Percentiles rank a stretch among this genome's conserved stretches.
Conservation (phyloP, 2,888 invertebrate species). For the Cerastis leucographa region DNA sequence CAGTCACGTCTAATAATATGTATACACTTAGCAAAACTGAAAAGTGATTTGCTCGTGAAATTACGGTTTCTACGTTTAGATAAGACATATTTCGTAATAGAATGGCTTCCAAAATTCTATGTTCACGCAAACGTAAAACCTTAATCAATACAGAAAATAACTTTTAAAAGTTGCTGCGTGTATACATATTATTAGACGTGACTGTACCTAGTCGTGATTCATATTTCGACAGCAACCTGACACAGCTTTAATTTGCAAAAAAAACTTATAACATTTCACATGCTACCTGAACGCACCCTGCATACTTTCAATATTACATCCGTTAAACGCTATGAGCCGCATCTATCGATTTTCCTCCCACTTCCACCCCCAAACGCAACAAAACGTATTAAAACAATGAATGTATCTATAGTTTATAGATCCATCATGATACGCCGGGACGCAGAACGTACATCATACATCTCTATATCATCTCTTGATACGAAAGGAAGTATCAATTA, state of each 20-base stretch:
- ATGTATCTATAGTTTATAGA: not conserved
- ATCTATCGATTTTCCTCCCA: not conserved
- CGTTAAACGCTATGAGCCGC: not conserved
- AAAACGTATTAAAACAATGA: not conserved
- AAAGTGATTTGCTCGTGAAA: too few relatives aligned
- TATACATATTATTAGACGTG: too few relatives aligned
- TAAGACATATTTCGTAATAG: too few relatives aligned
- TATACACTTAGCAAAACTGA: too few relatives aligned
- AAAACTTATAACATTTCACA: not conserved
- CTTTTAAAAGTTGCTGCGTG: too few relatives aligned
- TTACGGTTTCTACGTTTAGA: too few relatives aligned
- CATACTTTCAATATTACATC: not conserved
- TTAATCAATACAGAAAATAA: too few relatives aligned
- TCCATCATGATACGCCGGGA: not conserved
- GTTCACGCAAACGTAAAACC: too few relatives aligned
- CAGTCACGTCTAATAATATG: too few relatives aligned
- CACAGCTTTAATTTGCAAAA: not conserved
- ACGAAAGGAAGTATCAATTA: constrained; percentile 37
- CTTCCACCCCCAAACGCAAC: not conserved
- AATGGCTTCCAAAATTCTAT: too few relatives aligned
- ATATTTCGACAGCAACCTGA: not conserved
- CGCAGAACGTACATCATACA: constrained; percentile 8
- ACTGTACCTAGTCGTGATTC: not conserved
- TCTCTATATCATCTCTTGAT: constrained; percentile 4
- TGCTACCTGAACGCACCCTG: not conserved